Percentiles rank a stretch among this genome's conserved stretches.
Conservation (phyloP, 1,140 invertebrate species). For the Gryllus bimaculatus region DNA sequence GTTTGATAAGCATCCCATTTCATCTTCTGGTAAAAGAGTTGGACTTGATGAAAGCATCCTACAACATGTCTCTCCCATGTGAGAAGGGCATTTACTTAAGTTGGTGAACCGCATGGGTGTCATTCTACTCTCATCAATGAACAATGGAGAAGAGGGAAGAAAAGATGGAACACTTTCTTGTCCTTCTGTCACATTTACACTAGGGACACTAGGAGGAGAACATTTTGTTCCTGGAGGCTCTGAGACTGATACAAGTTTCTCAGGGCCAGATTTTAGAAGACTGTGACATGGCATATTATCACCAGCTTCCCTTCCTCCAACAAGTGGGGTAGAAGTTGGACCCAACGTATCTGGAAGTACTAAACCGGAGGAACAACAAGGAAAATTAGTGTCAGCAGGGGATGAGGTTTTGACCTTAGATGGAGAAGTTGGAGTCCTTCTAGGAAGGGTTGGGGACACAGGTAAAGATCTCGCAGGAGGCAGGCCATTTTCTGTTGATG, state of each 20-base stretch:
- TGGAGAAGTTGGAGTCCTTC: slow-evolving; percentile 3
- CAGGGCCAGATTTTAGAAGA: background rate
- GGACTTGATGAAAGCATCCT: background rate
- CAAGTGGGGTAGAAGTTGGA: background rate
- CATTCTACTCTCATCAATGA: background rate
- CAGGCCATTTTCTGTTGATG: slow-evolving; percentile 17
- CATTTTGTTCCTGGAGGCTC: background rate
- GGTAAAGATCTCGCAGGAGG: slow-evolving; percentile 23
- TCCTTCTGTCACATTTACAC: background rate
- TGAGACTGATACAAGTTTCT: background rate
- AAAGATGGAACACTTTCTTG: background rate
- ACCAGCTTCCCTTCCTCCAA: slow-evolving; percentile 6
- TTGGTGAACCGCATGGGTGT: background rate
- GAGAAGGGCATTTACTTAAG: background rate
- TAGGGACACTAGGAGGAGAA: background rate
- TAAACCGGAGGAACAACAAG: background rate
- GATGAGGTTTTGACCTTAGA: background rate
- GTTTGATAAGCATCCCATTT: background rate
- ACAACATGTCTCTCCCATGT: background rate
- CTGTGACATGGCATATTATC: background rate
- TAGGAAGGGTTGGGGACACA: slow-evolving; percentile 23
- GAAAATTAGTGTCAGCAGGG: background rate
- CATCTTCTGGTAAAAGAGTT: background rate
- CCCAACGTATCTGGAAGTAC: background rate
- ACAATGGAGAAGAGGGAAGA: background rate